Evolutionary conservation across 92 coral and sea anemone species (phyloP).

Genomic region (Epizoanthus rinbou): DNA sequence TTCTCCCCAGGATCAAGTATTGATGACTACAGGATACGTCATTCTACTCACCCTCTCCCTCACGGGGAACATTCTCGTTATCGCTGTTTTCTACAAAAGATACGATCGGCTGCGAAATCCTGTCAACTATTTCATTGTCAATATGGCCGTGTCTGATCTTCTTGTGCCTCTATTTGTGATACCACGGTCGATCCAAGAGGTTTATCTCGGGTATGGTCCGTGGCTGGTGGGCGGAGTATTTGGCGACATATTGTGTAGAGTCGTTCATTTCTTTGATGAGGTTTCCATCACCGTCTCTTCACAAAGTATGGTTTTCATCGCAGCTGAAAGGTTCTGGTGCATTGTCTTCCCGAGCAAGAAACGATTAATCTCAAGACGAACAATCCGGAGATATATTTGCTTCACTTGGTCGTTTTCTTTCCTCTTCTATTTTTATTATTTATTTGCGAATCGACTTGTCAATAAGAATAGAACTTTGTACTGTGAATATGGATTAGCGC

Average conservation of each 20-base stretch:
- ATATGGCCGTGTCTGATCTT: background rate
- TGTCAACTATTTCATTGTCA: background rate
- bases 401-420: background rate
- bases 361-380: background rate
- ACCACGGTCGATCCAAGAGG: background rate
- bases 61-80: background rate
- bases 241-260: background rate
- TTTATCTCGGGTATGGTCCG: background rate
- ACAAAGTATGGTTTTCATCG: background rate
- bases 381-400: background rate
- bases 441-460: background rate
- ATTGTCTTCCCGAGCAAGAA: background rate
- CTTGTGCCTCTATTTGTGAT: background rate
- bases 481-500: background rate
- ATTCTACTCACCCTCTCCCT: background rate
- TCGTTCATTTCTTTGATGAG: background rate
- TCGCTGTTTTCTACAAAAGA: background rate
- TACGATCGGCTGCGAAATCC: background rate
- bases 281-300: background rate
- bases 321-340: background rate
- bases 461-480: background rate
- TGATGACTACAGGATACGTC: background rate
- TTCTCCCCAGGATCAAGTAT: background rate
- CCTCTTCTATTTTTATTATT: background rate
- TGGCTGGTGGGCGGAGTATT: background rate